Evolutionary conservation across 2,797 vertebrate genomes (phyloP), one percentile per base, ranked within the genome.

Genomic region (Aulostomus chinensis): DNA sequence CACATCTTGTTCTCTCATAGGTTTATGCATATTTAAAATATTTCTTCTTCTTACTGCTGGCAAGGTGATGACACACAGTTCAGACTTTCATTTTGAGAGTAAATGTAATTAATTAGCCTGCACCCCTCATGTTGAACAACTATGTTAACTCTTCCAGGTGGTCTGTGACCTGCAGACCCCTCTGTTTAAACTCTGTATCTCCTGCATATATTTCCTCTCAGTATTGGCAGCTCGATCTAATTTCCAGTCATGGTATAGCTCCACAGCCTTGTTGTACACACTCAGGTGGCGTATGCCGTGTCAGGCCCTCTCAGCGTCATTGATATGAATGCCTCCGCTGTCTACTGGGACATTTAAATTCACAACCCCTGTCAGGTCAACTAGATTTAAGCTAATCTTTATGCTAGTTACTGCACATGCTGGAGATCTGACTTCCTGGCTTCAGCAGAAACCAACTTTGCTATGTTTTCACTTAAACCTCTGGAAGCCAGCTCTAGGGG

Each of bases 261-360:
- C 50, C 29, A 20, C 51, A 60, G 58, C 64, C 62, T 84, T 88
- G 76, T 84, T 86, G 86, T 78, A 78, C 80, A 78, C 71, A 46
- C 12, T 28, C 69, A 21, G 55, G 3, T 26, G 51, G 38, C 51
- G 68, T 67, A 24, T 73, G 78, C 79, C 83, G 74, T 14, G 75
- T 83, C 77, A 86, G 78, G 80, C 60, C 26, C 80, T 77, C 66
- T 81, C 68, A 58, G 66, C 38, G 45, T 74, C 69, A 76, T 70
- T 36, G 75, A 82, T 85, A 81, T 74, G 66, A 84, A 73, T 82
- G 78, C 73, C 42, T 66, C 42, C 38, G 51, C 64, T 47, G 46
- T 64, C 80, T 46, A 15, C 63, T 40, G 75, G 76, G 76, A 80
- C 33, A 16, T 68, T 73, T 72, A 54, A 51, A 81, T 78, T 80